phyloP scores from a whole-genome alignment of 1,140 invertebrate genomes.

The Calycopis cecrops region DNA sequence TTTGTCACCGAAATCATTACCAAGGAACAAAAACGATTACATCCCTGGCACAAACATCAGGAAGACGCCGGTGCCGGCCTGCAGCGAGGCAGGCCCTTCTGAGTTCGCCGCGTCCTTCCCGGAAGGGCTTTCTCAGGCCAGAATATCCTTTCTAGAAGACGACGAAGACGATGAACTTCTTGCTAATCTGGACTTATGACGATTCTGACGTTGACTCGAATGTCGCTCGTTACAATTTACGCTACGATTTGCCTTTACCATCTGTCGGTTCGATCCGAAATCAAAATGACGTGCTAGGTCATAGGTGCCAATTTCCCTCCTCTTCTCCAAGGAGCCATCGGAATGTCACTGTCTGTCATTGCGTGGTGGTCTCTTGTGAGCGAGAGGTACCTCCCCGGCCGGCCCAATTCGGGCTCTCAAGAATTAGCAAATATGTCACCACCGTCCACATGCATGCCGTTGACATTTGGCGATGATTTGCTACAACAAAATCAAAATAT shows the following conservation, averaged over 20 bases:
- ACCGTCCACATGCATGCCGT: too few species aligned
- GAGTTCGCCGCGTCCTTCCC: too few species aligned
- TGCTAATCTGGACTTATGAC: slow-evolving; percentile 62
- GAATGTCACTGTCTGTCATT: too few species aligned
- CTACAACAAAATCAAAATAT: too few species aligned
- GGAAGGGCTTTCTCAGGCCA: not conserved
- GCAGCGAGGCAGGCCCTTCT: not conserved
- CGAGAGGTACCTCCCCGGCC: too few species aligned
- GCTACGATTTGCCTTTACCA: too few species aligned
- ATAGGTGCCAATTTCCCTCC: slow-evolving; percentile 73
- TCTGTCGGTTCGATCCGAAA: too few species aligned
- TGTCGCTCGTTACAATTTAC: too few species aligned
- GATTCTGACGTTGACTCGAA: not conserved
- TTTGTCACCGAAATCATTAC: slow-evolving; percentile 29
- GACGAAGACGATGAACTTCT: slow-evolving; percentile 64
- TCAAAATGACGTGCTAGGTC: not conserved
- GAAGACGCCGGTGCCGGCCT: slow-evolving; percentile 36
- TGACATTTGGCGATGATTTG: too few species aligned
- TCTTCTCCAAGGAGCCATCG: slow-evolving; percentile 30
- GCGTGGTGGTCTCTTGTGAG: too few species aligned
- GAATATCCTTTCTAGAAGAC: slow-evolving; percentile 50
- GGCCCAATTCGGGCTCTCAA: too few species aligned
- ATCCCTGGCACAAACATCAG: slow-evolving; percentile 67
- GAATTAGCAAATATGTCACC: too few species aligned
- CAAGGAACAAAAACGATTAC: slow-evolving; percentile 52